These are phyloP conservation scores for Taeniopygia guttata DNA, from an alignment of 2,797 vertebrate genomes.

Conservation along the genomic window DNA sequence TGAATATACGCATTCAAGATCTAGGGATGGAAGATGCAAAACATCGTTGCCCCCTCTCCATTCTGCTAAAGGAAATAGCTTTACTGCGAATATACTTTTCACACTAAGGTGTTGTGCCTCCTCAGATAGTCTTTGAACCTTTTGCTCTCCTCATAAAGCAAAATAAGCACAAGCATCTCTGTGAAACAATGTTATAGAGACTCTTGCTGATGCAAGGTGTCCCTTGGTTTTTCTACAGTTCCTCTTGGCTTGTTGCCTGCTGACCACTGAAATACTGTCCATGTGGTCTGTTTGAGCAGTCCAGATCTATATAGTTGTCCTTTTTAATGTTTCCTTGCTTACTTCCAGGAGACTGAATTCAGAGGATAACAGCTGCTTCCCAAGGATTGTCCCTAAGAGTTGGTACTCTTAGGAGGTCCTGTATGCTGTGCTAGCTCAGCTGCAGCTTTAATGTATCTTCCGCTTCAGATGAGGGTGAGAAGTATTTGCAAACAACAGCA, in stretches of 20 bases:
- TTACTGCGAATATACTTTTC: background rate
- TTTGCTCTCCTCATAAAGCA: background rate
- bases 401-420: background rate
- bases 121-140: background rate
- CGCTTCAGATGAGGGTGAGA: background rate
- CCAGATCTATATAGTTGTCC: background rate
- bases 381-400: background rate
- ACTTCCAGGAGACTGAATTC: background rate
- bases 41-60: fast-evolving
- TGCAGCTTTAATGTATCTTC: background rate
- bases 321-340: background rate
- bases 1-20: background rate
- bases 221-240: background rate
- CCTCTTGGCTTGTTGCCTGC: background rate
- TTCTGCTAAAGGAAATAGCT: background rate
- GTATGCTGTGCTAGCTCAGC: background rate
- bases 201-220: background rate
- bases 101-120: background rate
- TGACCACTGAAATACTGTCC: background rate
- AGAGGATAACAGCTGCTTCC: background rate
- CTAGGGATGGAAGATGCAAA: background rate
- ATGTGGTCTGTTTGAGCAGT: background rate
- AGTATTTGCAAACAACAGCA: background rate
- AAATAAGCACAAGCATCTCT: background rate
- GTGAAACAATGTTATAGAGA: background rate